Conservation (phyloP, 2,888 invertebrate genomes). For the Eudemis profundana region DNA sequence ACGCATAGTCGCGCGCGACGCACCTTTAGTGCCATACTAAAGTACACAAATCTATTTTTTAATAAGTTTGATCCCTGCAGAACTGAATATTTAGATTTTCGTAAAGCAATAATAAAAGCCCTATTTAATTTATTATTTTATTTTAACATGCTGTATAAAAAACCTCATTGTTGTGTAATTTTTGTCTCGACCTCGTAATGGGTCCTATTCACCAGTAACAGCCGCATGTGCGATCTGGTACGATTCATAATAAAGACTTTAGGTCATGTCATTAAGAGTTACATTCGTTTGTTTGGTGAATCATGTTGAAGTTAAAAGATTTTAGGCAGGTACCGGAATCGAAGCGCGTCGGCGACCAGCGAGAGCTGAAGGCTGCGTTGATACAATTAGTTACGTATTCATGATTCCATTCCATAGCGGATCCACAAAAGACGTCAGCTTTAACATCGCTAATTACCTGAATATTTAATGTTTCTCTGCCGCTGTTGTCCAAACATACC, state of each 20-base stretch:
- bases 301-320: not conserved
- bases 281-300: not conserved
- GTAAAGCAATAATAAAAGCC: not conserved
- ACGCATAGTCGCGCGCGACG: too few relatives aligned
- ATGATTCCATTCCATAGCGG: conserved; percentile 15
- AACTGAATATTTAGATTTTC: too few relatives aligned
- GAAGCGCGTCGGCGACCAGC: conserved; percentile 25
- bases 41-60: too few relatives aligned
- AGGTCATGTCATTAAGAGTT: conserved; percentile 1
- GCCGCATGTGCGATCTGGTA: not conserved
- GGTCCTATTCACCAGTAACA: conserved; percentile 21
- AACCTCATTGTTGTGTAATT: conserved; percentile 21
- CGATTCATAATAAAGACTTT: not conserved
- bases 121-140: not conserved
- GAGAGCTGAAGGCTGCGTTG: conserved; percentile 32
- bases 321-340: conserved; percentile 26
- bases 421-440: conserved; percentile 19
- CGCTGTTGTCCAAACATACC: not conserved
- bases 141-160: not conserved
- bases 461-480: conserved; percentile 15
- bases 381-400: conserved; percentile 36
- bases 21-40: too few relatives aligned
- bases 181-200: conserved; percentile 31
- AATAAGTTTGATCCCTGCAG: too few relatives aligned
- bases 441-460: conserved; percentile 15